Evolutionary conservation across 1,140 invertebrate species (phyloP).

Genomic region (Orchesella cincta): DNA sequence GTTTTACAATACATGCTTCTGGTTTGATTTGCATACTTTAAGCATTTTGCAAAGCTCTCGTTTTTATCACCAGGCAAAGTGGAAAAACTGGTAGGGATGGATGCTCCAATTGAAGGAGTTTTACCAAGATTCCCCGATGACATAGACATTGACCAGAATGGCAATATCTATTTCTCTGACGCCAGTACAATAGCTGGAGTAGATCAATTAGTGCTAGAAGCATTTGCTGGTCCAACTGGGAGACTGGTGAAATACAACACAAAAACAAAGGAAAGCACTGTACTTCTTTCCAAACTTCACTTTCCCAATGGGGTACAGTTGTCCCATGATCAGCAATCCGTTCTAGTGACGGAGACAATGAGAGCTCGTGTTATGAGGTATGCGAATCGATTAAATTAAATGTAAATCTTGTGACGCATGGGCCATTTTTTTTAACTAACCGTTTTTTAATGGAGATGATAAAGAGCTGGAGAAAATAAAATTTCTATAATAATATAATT

Average conservation of each 20-base stretch:
- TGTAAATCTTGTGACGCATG: not conserved
- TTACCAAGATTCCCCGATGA: conserved; percentile 56
- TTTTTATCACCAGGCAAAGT: conserved; percentile 52
- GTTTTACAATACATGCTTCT: not conserved
- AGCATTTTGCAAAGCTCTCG: too few relatives aligned
- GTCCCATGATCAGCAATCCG: conserved; percentile 56
- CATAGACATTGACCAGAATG: conserved; percentile 57
- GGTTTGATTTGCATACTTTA: not conserved
- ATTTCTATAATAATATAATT: conserved; percentile 14
- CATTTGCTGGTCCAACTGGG: conserved; percentile 56
- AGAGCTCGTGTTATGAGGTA: conserved; percentile 55
- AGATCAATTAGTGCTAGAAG: conserved; percentile 52
- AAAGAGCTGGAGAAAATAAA: not conserved
- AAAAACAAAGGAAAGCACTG: conserved; percentile 53
- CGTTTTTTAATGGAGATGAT: too few relatives aligned
- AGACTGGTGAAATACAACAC: conserved; percentile 55
- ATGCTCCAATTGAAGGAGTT: conserved; percentile 53
- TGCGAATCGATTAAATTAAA: conserved; percentile 14
- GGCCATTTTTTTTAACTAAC: too few relatives aligned
- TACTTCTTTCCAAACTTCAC: conserved; percentile 55
- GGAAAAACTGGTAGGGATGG: conserved; percentile 51
- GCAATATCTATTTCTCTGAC: conserved; percentile 58
- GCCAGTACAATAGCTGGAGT: conserved; percentile 55
- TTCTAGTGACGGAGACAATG: conserved; percentile 57
- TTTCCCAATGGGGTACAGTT: conserved; percentile 61